These are phyloP conservation scores for Hyla sarda DNA, from an alignment of 2,113 vertebrate species.

Conservation along the genomic window DNA sequence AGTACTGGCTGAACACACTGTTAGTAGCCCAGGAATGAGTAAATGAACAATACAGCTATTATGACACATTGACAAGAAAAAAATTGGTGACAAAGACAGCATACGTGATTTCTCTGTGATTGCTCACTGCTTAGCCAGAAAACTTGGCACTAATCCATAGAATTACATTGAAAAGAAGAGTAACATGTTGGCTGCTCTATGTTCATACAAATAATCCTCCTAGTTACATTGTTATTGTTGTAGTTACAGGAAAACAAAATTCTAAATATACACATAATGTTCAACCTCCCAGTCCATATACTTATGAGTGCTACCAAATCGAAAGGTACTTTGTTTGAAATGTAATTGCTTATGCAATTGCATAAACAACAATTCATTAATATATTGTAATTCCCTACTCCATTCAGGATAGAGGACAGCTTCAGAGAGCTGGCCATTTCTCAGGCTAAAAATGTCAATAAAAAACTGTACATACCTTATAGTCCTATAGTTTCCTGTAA, in stretches of 20 bases:
- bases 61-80: conserved; percentile 8
- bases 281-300: background rate
- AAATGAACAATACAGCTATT: conserved; percentile 30
- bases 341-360: background rate
- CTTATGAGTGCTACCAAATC: background rate
- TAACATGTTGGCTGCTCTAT: conserved; percentile 16
- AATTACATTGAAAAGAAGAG: conserved; percentile 13
- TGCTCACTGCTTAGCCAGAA: background rate
- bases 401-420: no score
- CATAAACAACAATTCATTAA: no score
- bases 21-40: background rate
- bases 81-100: conserved; percentile 22
- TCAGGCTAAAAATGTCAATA: no score
- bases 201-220: conserved; percentile 22
- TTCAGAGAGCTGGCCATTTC: no score
- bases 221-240: conserved; percentile 29
- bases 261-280: background rate
- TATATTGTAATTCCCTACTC: no score
- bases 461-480: no score
- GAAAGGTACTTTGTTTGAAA: background rate
- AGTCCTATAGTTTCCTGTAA: no score
- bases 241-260: conserved; percentile 21
- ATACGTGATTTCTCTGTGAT: background rate
- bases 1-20: background rate
- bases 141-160: background rate